phyloP scores from a whole-genome alignment of 2,797 vertebrate species.

The Cheirogaleus major region DNA sequence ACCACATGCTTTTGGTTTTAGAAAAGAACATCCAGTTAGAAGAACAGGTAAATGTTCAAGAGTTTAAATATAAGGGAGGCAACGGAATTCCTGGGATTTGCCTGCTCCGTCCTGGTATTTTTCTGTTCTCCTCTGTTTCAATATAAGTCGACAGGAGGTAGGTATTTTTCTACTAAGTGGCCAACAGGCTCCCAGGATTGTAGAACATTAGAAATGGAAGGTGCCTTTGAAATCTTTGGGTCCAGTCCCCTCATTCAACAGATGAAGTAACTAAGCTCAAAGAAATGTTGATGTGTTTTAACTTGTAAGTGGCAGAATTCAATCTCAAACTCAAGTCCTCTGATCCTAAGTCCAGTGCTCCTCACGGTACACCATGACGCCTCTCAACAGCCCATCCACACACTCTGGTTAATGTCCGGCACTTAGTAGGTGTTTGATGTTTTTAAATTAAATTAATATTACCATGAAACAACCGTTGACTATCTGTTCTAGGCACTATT shows the following conservation, averaged over 20 bases:
- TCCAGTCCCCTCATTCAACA: not conserved
- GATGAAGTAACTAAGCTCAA: not conserved
- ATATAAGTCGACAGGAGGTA: not conserved
- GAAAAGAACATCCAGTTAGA: slow-evolving; percentile 90
- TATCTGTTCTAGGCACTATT: not conserved
- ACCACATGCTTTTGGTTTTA: slow-evolving; percentile 92
- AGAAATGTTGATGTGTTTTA: not conserved
- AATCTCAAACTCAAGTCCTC: not conserved
- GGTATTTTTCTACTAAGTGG: not conserved
- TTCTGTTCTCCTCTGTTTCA: not conserved
- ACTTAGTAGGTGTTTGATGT: not conserved
- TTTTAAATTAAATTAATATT: not conserved
- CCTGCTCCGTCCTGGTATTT: not conserved
- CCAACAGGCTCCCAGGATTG: not conserved
- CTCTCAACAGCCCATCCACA: not conserved
- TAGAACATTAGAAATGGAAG: not conserved
- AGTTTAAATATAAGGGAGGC: not conserved
- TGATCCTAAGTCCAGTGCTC: not conserved
- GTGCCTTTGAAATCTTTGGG: not conserved
- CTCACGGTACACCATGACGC: fast-evolving
- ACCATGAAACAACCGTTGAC: not conserved
- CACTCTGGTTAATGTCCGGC: not conserved
- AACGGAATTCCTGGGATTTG: not conserved
- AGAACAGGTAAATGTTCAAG: slow-evolving; percentile 86
- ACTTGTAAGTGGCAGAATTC: not conserved